Base-by-base conservation (phyloP, 2,113 vertebrate species). In the Alethe diademata region DNA sequence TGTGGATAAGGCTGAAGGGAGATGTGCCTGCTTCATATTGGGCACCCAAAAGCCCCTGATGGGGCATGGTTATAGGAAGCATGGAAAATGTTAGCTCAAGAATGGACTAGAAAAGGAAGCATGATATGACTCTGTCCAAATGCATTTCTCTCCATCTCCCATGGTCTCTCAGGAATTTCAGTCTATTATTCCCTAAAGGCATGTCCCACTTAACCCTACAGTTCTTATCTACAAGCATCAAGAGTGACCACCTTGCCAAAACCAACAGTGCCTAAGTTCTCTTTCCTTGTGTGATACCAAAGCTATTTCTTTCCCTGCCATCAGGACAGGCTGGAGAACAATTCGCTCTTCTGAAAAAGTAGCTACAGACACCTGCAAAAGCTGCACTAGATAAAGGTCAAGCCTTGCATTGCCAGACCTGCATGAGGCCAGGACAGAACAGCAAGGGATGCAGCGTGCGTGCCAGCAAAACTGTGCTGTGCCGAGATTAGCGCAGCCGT, bases 1-100 rank as follows among this genome's bases (percentile, higher is more conserved):
- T 66, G 29, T 28, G 29, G 47, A 54, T 33, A 47, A 54, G 43
- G 25, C 12, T 62, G 69, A 91, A 74, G 23, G 50, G 25, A 84
- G 69, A 80, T 8, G 22, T 6, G 14, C 8, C 60, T 58, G 14
- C 43, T 93, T 91, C 0, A 0, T 67, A 33, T 3, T 6, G 17
- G 48, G 36, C 19, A 64, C 8, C 14, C 43, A 82, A 43, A 14
- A 72, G 28, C 24, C 17, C 33, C 23, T 0, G 0, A 8, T 22
- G 28, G 11, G 29, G 14, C 19, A 19, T 0, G 0, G 11, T 53
- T 86, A 40, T 18, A 42, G 31, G 26, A 58, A 78, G 36, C 25
- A 12, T 31, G 19, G 79, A 60, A 78, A 93, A 67, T 7, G 7
- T 48, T 78, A 71, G 31, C 38, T 48, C 42, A 58, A 86, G 60